A percentile compares a stretch with the other conserved stretches of the same genome.
These are phyloP conservation scores for Mantis religiosa DNA, from an alignment of 2,888 invertebrate species.

Conservation along the genomic window DNA sequence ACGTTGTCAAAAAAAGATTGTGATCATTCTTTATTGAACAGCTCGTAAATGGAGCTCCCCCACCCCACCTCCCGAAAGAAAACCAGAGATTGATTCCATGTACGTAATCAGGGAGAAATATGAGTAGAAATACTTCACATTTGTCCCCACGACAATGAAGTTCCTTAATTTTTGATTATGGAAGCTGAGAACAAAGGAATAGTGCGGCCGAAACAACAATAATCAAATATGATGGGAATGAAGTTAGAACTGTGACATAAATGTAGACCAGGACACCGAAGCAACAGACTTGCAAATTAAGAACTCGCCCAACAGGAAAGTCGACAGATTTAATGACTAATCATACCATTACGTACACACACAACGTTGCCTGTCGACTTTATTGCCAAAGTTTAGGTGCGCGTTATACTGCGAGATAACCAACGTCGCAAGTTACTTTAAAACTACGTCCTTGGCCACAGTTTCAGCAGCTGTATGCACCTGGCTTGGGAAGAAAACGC, in stretches of 20 bases:
- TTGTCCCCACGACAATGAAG: too few relatives aligned
- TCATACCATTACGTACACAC: too few relatives aligned
- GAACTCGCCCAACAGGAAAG: neutral
- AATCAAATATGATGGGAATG: neutral
- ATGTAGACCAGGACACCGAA: neutral
- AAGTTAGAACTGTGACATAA: neutral
- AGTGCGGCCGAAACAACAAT: neutral
- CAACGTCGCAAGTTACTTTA: neutral
- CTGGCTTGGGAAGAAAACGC: too few relatives aligned
- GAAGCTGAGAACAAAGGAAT: too few relatives aligned
- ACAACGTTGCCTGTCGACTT: neutral
- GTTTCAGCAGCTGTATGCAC: neutral
- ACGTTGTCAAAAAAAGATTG: too few relatives aligned
- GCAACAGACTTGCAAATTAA: neutral
- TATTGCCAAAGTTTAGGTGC: neutral
- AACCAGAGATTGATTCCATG: too few relatives aligned
- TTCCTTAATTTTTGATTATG: too few relatives aligned
- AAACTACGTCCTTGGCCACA: neutral
- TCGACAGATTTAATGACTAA: neutral
- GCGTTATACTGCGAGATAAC: neutral
- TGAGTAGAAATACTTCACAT: too few relatives aligned
- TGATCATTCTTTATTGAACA: too few relatives aligned
- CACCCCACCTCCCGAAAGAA: too few relatives aligned
- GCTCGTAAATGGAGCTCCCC: too few relatives aligned
- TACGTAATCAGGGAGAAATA: too few relatives aligned